These are phyloP conservation scores for Calliphora vomitoria DNA, from an alignment of 2,888 invertebrate species.

Conservation along the genomic window DNA sequence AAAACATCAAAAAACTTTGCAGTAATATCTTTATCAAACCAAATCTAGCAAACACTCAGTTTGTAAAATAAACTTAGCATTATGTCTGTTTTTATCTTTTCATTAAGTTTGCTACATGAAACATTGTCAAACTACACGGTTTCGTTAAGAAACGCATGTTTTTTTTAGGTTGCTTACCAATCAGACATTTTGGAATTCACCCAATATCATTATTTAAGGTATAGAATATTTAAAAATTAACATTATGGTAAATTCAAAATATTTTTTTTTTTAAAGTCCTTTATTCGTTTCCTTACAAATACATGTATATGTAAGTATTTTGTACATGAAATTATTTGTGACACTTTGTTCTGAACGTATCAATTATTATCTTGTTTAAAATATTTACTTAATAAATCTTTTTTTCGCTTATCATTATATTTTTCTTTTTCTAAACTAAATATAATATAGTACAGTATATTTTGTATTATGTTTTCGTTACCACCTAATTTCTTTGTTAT, in stretches of 20 bases:
- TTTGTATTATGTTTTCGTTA: constrained; percentile 49
- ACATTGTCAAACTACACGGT: too few relatives aligned
- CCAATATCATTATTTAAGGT: too few relatives aligned
- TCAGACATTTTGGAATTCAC: too few relatives aligned
- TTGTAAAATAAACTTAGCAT: too few relatives aligned
- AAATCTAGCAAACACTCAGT: too few relatives aligned
- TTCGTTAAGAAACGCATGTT: too few relatives aligned
- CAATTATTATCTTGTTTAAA: neutral
- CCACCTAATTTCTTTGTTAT: constrained; percentile 80
- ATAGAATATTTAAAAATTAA: too few relatives aligned
- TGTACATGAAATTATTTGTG: neutral
- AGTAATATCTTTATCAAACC: too few relatives aligned
- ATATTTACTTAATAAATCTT: constrained; percentile 5
- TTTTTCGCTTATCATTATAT: neutral
- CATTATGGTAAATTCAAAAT: neutral
- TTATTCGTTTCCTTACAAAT: neutral
- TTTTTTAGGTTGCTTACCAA: too few relatives aligned
- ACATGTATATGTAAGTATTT: neutral
- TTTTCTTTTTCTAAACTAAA: neutral
- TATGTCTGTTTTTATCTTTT: too few relatives aligned
- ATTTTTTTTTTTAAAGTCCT: neutral
- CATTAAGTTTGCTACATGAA: too few relatives aligned
- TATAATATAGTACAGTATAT: neutral
- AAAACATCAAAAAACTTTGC: too few relatives aligned
- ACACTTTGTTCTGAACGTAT: neutral